These are phyloP conservation scores for Epinotia ramella DNA, from an alignment of 2,888 invertebrate species.

Conservation along the genomic window DNA sequence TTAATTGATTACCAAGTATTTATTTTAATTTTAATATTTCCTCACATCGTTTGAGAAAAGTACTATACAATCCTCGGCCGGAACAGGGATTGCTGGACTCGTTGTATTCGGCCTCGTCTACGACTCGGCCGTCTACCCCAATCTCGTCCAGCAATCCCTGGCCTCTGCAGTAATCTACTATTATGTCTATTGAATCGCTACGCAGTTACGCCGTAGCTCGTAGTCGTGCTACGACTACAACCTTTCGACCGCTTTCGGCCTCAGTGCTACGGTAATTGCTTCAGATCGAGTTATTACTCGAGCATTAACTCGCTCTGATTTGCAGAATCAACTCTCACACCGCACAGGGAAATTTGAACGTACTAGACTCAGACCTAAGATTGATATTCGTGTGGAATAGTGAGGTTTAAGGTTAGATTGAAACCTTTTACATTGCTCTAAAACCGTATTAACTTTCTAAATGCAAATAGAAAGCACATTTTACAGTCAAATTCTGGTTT, in stretches of 20 bases:
- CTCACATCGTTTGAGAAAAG: too few relatives aligned
- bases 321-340: constrained; percentile 10
- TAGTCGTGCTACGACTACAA: background rate
- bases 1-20: too few relatives aligned
- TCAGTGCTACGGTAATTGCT: constrained; percentile 16
- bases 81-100: too few relatives aligned
- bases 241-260: background rate
- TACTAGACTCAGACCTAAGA: background rate
- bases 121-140: too few relatives aligned
- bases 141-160: too few relatives aligned
- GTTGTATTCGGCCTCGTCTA: too few relatives aligned
- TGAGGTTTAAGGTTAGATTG: background rate
- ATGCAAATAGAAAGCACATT: constrained; percentile 29
- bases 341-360: background rate
- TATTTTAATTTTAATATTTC: too few relatives aligned
- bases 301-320: constrained; percentile 24
- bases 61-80: too few relatives aligned
- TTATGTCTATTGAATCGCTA: background rate
- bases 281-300: constrained; percentile 25
- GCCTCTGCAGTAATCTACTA: too few relatives aligned
- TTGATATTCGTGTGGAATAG: background rate
- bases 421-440: constrained; percentile 28
- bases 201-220: background rate
- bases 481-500: constrained; percentile 5
- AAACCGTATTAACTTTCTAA: constrained; percentile 31